phyloP scores from a whole-genome alignment of 2,113 vertebrate species.

The Aptenodytes patagonicus region DNA sequence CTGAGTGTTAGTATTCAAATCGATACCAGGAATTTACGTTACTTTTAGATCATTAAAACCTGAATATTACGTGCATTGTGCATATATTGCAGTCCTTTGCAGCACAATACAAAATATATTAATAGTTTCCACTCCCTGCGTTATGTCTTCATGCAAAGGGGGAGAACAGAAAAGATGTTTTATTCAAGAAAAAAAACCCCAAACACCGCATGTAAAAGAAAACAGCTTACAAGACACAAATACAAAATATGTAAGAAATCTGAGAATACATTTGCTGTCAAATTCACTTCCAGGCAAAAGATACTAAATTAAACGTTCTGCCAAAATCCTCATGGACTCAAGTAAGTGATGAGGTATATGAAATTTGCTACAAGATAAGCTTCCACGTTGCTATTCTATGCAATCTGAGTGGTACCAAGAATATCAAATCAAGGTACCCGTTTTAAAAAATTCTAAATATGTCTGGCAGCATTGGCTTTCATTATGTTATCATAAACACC shows the following conservation, averaged over 20 bases:
- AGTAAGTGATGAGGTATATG: not conserved
- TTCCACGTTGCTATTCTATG: constrained; percentile 5
- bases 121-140: not conserved
- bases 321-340: not conserved
- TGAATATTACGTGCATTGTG: not conserved
- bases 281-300: not conserved
- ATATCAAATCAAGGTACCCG: not conserved
- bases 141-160: not conserved
- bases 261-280: not conserved
- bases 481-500: not conserved
- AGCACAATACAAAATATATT: not conserved
- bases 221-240: not conserved
- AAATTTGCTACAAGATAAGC: not conserved
- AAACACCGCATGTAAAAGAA: not conserved
- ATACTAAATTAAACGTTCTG: not conserved
- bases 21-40: not conserved
- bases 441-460: not conserved
- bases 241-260: constrained; percentile 13
- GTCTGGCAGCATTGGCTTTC: not conserved
- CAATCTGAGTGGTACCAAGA: not conserved
- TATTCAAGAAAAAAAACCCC: not conserved
- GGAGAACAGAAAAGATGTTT: not conserved
- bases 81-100: not conserved
- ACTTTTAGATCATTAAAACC: not conserved
- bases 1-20: not conserved